These are phyloP conservation scores for Bombus sibiricus DNA, from an alignment of 1,140 invertebrate genomes.

Conservation along the genomic window DNA sequence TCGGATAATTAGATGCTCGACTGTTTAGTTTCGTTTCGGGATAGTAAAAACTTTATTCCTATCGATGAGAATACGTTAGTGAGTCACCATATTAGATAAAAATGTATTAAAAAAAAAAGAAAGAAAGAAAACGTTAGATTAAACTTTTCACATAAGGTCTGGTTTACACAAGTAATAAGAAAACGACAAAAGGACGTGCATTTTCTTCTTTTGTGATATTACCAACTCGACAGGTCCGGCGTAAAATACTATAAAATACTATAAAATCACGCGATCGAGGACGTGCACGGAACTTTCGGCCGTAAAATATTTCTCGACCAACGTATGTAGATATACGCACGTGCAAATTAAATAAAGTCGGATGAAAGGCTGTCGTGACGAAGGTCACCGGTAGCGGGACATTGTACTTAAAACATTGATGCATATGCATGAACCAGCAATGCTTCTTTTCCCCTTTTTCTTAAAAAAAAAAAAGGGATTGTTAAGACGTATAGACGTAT, in stretches of 20 bases:
- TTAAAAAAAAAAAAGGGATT: neutral
- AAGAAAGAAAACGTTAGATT: neutral
- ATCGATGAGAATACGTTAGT: too few relatives aligned
- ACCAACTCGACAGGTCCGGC: too few relatives aligned
- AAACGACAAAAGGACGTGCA: neutral
- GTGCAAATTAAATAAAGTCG: conserved; percentile 26
- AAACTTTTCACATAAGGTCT: neutral
- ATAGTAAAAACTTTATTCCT: neutral
- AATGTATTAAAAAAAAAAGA: neutral
- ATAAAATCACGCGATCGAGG: neutral
- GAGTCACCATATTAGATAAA: neutral
- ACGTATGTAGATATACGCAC: neutral
- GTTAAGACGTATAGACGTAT: neutral
- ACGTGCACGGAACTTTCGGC: neutral
- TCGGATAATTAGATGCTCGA: too few relatives aligned
- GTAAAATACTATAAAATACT: too few relatives aligned
- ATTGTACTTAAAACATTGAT: conserved; percentile 4
- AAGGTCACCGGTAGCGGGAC: conserved; percentile 20
- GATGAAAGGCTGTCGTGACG: conserved; percentile 17
- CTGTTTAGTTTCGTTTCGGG: neutral
- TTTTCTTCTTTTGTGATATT: neutral
- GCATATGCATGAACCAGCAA: conserved; percentile 10
- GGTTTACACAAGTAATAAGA: neutral
- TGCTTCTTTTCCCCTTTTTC: neutral
- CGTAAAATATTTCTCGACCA: neutral